Evolutionary conservation across 1,140 invertebrate genomes (phyloP), one percentile per base, ranked within the genome.

Genomic region (Leptinotarsa defecta): DNA sequence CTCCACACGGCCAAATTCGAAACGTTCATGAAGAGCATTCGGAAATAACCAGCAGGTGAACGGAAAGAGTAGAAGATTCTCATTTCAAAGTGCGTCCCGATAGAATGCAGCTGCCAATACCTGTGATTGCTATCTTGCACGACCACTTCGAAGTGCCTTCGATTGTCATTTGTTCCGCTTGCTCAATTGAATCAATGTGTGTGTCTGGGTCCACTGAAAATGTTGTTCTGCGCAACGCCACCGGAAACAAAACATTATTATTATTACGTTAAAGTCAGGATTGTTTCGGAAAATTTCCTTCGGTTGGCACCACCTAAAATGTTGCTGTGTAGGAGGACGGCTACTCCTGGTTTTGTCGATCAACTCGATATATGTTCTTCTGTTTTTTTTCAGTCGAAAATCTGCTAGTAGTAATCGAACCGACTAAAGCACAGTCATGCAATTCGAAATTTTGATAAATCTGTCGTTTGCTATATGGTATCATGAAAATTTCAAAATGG

Each of bases 91-190:
- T 77, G 72, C 69, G 69, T 80, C 83, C 84, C 81, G 77, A 82
- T 85, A 85, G 84, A 86, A 85, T 85, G 84, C 84, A 86, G 85
- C 85, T 83, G 79, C 78, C 82, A 85, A 85, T 84, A 97, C 96
- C 96, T 96, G 96, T 98, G 86, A 98, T 96, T 86, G 96, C 96
- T 90, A 99, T 97, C 93, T 99, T 99, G 91, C 97, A 98, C 87
- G 97, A 98, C 98, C 98, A 99, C 90, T 99, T 99, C 86, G 97
- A 98, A 84, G 97, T 99, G 88, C 98, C 98, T 90, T 99, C 98
- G 86, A 99, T 94, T 88, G 99, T 98, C 88, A 94, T 93, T 89
- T 94, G 92, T 90, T 99, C 96, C 82, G 97, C 96, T 88, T 97
- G 94, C 90, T 98, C 97, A 89, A 99, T 93, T 88, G 96, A 96